phyloP scores from a whole-genome alignment of 92 coral and sea anemone genomes.

The Epizoanthus rinbou region DNA sequence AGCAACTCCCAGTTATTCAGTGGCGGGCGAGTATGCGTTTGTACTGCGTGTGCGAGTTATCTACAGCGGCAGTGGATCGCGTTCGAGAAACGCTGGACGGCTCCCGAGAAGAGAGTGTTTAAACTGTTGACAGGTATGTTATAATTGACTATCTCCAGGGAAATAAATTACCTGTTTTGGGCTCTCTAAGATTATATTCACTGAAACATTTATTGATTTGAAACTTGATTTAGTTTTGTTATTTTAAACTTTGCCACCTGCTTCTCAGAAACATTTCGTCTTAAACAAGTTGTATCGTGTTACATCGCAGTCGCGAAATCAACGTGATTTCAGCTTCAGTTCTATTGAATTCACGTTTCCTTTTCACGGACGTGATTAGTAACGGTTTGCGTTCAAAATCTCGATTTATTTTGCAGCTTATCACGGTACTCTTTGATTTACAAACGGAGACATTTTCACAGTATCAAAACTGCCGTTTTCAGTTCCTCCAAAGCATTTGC shows the following conservation, averaged over 20 bases:
- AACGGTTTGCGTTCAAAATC: too few species aligned
- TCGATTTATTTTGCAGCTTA: too few species aligned
- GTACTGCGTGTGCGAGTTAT: constrained; percentile 92
- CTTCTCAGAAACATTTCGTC: background rate
- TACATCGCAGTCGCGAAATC: background rate
- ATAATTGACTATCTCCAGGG: background rate
- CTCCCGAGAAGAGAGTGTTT: constrained; percentile 76
- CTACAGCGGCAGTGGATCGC: constrained; percentile 90
- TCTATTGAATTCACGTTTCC: background rate
- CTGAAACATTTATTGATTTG: background rate
- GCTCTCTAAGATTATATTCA: background rate
- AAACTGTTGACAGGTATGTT: constrained; percentile 77
- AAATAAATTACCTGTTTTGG: background rate
- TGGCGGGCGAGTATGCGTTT: constrained; percentile 81
- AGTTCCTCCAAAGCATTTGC: too few species aligned
- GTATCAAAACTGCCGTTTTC: too few species aligned
- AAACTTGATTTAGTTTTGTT: background rate
- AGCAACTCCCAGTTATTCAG: constrained; percentile 67
- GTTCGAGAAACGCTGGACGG: constrained; percentile 86
- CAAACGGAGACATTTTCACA: too few species aligned
- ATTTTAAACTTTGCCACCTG: background rate
- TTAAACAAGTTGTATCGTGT: background rate
- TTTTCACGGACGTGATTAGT: background rate
- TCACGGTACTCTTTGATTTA: too few species aligned
- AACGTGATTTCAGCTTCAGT: too few species aligned